Evolutionary conservation across 2,797 vertebrate genomes (phyloP), one percentile per base, ranked within the genome.

Genomic region (Protosalanx chinensis): DNA sequence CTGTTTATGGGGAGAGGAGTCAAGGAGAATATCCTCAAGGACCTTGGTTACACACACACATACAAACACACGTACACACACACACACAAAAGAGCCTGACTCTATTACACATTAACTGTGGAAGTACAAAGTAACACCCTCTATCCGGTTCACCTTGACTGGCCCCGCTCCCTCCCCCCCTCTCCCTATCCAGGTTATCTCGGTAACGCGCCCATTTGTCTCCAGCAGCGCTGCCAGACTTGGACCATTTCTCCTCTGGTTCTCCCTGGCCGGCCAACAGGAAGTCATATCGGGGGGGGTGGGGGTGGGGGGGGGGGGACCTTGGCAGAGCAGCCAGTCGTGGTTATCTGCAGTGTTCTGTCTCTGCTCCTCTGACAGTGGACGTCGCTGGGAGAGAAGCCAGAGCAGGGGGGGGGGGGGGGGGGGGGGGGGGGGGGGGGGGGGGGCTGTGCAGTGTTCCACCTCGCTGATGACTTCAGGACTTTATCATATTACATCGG

Each of bases 401-500:
- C 89, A 88, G 89, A 90, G 82, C 84, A 84, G 81, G 76, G 82
- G 82, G 79, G n/a, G n/a, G n/a, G n/a, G n/a, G n/a, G n/a, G n/a
- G n/a, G n/a, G n/a, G n/a, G n/a, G n/a, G n/a, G n/a, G n/a, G n/a
- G n/a, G n/a, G n/a, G n/a, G n/a, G n/a, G n/a, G n/a, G n/a, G n/a
- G n/a, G n/a, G n/a, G n/a, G n/a, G n/a, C 86, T 88, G 85, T 86
- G 80, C 86, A 86, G 74, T 85, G 84, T 88, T 88, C 82, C 83
- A n/a, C 77, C 78, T 81, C 81, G 72, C 84, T 80, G 85, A 86
- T 87, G 79, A 86, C 78, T 27, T 6, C 66, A 76, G 84, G 86
- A 83, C 41, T 84, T 89, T 87, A 91, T 90, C 87, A 81, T 80
- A 84, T 90, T 88, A 90, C 81, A 72, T 78, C 76, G 73, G 56